A percentile compares a stretch with the other conserved stretches of the same genome.
phyloP scores from a whole-genome alignment of 30 jellyfish, hydroid and myxozoan genomes.

The Nemopilema nomurai region DNA sequence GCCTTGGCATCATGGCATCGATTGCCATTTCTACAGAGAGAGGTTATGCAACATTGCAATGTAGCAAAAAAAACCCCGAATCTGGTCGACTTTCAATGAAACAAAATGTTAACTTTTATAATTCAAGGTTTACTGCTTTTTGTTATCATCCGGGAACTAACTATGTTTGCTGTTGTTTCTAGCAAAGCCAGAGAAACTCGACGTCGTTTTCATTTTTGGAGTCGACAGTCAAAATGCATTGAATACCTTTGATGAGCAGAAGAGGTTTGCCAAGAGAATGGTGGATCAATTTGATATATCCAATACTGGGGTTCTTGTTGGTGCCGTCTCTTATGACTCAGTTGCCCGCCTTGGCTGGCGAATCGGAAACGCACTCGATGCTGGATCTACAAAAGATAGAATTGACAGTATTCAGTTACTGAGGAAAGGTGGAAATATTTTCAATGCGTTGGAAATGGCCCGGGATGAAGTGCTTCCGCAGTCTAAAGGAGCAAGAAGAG shows the following conservation, averaged over 20 bases:
- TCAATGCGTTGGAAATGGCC: conserved; percentile 37
- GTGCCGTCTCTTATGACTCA: conserved; percentile 48
- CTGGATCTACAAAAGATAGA: not conserved
- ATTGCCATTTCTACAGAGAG: too few species aligned
- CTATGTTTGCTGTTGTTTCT: not conserved
- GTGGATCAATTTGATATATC: conserved; percentile 36
- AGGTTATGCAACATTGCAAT: too few species aligned
- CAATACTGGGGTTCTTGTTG: conserved; percentile 28
- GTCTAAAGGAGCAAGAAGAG: conserved; percentile 36
- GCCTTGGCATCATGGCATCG: too few species aligned
- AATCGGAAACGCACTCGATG: conserved; percentile 21
- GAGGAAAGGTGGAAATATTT: conserved; percentile 17
- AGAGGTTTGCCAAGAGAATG: conserved; percentile 17
- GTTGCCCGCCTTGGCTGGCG: conserved; percentile 35
- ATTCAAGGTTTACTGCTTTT: too few species aligned
- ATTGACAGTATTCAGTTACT: conserved; percentile 15
- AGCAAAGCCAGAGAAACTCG: conserved; percentile 30
- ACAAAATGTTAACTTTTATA: too few species aligned
- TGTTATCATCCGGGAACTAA: not conserved
- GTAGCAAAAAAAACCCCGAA: too few species aligned
- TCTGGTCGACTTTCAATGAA: too few species aligned
- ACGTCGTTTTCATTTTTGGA: conserved; percentile 46
- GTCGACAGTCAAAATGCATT: conserved; percentile 14
- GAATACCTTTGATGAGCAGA: conserved; percentile 21
- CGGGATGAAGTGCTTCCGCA: conserved; percentile 30